phyloP scores from a whole-genome alignment of 2,797 vertebrate species.

The Gouania willdenowi region DNA sequence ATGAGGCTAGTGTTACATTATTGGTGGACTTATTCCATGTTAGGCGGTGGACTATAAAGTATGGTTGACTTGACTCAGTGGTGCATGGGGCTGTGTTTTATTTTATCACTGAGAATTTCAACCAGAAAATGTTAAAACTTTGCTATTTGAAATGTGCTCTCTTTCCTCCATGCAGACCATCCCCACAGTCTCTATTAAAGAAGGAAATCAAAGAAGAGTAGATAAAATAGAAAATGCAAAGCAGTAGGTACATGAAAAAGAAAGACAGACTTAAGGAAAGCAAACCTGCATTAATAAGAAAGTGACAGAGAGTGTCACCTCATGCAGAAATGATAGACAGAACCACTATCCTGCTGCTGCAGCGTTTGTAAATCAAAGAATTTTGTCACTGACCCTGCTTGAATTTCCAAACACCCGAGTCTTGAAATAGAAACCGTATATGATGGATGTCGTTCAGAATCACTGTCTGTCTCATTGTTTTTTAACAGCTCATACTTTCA shows the following conservation, averaged over 20 bases:
- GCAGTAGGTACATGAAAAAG: constrained; percentile 8
- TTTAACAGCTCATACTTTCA: constrained; percentile 26
- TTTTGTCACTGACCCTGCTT: constrained; percentile 21
- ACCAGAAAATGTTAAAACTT: too few species aligned
- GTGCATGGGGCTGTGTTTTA: too few species aligned
- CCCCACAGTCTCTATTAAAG: too few species aligned
- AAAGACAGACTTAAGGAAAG: too few species aligned
- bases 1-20: too few species aligned
- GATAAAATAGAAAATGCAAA: constrained; percentile 1
- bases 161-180: too few species aligned
- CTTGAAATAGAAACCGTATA: constrained; percentile 44
- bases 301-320: constrained; percentile 15
- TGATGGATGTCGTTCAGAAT: constrained; percentile 32
- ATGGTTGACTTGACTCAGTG: too few species aligned
- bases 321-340: constrained; percentile 6
- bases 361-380: constrained; percentile 12
- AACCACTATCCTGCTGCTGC: constrained; percentile 1
- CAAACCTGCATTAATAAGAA: background rate
- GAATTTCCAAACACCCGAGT: constrained; percentile 29
- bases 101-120: too few species aligned
- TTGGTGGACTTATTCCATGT: too few species aligned
- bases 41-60: too few species aligned
- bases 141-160: too few species aligned
- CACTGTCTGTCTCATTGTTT: constrained; percentile 23
- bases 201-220: constrained; percentile 3